Base-by-base conservation (phyloP, 2,888 invertebrate genomes). In the Anthoptus insignis region DNA sequence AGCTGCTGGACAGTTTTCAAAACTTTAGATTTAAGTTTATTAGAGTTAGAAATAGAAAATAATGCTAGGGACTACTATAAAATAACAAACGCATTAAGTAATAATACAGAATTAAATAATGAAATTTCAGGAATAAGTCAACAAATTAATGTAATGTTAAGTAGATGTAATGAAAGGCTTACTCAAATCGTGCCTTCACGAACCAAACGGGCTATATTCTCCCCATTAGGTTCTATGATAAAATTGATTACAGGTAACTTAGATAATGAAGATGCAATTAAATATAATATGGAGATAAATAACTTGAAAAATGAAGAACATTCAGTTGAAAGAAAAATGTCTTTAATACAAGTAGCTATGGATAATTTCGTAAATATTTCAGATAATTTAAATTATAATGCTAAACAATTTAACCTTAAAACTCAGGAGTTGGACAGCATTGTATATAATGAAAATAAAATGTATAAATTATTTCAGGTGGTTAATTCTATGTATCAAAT, bases 1-100 rank as follows among this genome's bases (percentile, higher is more conserved):
- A 67, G 57, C 19, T 52, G 27, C 16, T 68, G 68, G 68, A 68
- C 57, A 37, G 57, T 71, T 16, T 61, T 66, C 59, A 67, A 64
- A 42, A 56, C 42, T 0, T 53, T 66, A 66, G 69, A 69, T 52
- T 61, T 67, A 59, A 34, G 37, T n/a, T 21, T n/a, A 53, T 37
- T 53, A 37, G 34, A 13, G 3, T 9, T 37, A 53, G 53, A 53
- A 13, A n/a, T 53, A 53, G 53, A 53, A 22, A 22, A 22, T 19
- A 53, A 37, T 37, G 13, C 21, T 37, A 53, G 37, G 2, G n/a
- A 9, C n/a, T 27, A 29, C 14, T 8, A 29, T 50, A 29, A 37
- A 22, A 21, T 13, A 21, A 22, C n/a, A 22, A 53, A 53, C 14
- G 8, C 8, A 27, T 6, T 27, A 27, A 16, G 16, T 37, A 37